phyloP scores from a whole-genome alignment of 2,888 invertebrate genomes.

The Epirrhoe alternata region DNA sequence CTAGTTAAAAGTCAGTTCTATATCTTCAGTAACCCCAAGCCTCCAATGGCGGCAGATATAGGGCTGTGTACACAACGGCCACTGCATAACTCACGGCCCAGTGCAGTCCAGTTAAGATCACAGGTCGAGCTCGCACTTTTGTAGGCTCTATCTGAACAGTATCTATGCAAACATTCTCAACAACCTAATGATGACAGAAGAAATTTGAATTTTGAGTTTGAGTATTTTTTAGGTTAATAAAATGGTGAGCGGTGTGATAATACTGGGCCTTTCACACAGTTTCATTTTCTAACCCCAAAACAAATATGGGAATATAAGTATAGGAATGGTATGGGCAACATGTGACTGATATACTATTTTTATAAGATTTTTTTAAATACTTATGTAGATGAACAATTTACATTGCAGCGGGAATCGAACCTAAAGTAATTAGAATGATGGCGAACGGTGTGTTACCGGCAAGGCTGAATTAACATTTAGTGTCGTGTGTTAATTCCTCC shows the following conservation, averaged over 20 bases:
- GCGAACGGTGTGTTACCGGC: too few species aligned
- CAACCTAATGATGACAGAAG: neutral
- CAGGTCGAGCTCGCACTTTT: slow-evolving; percentile 38
- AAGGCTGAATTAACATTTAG: too few species aligned
- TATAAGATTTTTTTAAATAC: too few species aligned
- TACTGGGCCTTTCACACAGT: neutral
- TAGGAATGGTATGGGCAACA: too few species aligned
- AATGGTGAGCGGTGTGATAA: too few species aligned
- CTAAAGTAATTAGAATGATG: too few species aligned
- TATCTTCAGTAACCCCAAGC: neutral
- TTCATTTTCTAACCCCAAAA: neutral
- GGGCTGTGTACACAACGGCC: slow-evolving; percentile 34
- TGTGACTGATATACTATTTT: too few species aligned
- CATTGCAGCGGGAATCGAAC: too few species aligned
- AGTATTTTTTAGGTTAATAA: neutral
- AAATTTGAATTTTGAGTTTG: neutral
- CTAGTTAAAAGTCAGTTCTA: slow-evolving; percentile 6
- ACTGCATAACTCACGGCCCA: slow-evolving; percentile 36
- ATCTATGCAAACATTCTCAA: neutral
- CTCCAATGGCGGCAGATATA: slow-evolving; percentile 36
- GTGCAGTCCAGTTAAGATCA: slow-evolving; percentile 38
- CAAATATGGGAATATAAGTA: too few species aligned
- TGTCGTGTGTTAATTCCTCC: too few species aligned
- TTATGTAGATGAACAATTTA: too few species aligned
- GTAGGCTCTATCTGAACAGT: slow-evolving; percentile 18